Conservation (phyloP, 2,113 vertebrate species). For the Tor tambroides region DNA sequence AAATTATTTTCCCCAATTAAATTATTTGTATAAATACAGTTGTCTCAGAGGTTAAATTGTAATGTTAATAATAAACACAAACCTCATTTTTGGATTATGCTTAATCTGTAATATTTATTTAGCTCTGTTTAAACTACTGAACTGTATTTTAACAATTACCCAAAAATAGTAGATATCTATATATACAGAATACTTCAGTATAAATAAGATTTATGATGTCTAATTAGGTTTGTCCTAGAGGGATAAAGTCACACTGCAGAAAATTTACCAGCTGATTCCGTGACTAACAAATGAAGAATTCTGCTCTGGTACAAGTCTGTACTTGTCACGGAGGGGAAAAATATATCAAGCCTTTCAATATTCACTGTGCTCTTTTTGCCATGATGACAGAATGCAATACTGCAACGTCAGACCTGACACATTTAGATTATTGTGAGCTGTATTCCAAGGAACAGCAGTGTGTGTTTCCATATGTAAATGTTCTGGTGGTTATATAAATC, state of each 20-base stretch:
- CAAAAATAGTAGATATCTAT: neutral
- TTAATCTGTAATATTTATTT: neutral
- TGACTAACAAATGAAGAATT: conserved; percentile 16
- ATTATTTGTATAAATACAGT: too few species aligned
- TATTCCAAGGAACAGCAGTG: neutral
- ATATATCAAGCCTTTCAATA: neutral
- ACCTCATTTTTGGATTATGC: neutral
- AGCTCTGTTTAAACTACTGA: neutral
- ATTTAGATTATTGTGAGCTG: neutral
- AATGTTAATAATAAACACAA: neutral
- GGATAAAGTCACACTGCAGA: neutral
- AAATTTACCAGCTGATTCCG: neutral
- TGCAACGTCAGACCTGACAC: neutral
- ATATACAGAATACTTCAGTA: neutral
- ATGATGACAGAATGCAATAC: neutral
- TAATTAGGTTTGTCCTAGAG: neutral
- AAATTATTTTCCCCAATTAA: too few species aligned
- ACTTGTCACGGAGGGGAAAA: neutral
- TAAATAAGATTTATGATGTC: neutral
- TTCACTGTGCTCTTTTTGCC: neutral
- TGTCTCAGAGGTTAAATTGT: neutral
- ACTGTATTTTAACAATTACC: neutral
- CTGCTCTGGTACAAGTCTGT: neutral
- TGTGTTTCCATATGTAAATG: neutral
- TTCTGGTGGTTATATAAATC: neutral